Base-by-base conservation (phyloP, 2,888 invertebrate genomes). In the Standfussiana lucernea region DNA sequence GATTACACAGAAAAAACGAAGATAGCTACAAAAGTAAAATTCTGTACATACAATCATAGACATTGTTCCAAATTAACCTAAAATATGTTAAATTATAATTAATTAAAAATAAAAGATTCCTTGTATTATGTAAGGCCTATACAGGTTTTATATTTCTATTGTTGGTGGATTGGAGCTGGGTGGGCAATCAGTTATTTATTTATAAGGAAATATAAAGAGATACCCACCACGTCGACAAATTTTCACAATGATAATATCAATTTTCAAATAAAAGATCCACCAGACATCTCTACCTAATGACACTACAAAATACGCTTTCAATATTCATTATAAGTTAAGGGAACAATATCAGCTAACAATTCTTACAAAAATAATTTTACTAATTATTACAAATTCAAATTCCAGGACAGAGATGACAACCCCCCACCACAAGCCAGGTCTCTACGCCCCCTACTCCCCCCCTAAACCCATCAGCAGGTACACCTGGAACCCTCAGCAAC, bases 371-470 rank as follows among this genome's bases (percentile, higher is more conserved):
- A 10, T 0, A 50, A 24, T 24, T 47, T 18, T 6, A 32, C 24
- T 79, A 64, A 83, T n/a, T 1, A 13, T 2, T 21, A 50, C 40
- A 7, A n/a, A 42, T n/a, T 79, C 24, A 69, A 64, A 78, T 94
- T 93, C 21, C 94, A 95, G 95, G 70, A 74, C 87, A 72, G 94
- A 94, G 10, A 68, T 89, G 68, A 96, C 97, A 0, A 97, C 97
- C 0, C 94, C 92, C 0, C 93, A 92, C 89, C 97, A 97, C 90
- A 94, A 92, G 59, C 97, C 97, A 1, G 97, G 97, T 0, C 90
- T 97, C 5, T 97, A 95, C 91, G 97, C 97, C 0, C 97, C 97
- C 0, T 90, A 91, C 18, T 89, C 92, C 1, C 97, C 97, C 0
- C 97, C 96, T 0, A 95, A 94, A 72, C 93, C 95, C 0, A 89